Evolutionary conservation across 2,113 vertebrate species (phyloP).

Genomic region (Gallinago undulata): DNA sequence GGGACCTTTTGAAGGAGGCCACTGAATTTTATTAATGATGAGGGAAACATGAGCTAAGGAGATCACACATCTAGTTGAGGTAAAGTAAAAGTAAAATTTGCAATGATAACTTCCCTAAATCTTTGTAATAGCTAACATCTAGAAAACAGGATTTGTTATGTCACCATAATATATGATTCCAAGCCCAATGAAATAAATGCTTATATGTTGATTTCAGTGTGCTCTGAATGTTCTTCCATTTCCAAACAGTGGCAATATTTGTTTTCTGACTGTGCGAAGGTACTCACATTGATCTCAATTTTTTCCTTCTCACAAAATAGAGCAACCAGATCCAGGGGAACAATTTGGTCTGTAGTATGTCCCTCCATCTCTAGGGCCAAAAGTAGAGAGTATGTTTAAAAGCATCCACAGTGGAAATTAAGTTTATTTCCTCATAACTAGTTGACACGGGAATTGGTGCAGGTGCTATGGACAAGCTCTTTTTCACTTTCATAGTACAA

Average conservation of each 20-base stretch:
- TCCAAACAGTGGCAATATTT: background rate
- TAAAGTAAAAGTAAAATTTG: background rate
- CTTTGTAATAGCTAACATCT: background rate
- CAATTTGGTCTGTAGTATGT: background rate
- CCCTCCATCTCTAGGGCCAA: background rate
- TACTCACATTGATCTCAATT: background rate
- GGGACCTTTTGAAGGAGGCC: background rate
- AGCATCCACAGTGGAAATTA: background rate
- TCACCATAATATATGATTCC: background rate
- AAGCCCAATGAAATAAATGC: background rate
- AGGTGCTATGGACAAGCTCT: background rate
- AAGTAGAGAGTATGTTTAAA: background rate
- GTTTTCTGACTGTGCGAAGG: background rate
- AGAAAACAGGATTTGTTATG: background rate
- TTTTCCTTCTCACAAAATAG: background rate
- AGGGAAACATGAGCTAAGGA: background rate
- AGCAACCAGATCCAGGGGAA: background rate
- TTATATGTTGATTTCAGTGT: background rate
- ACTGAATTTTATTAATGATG: background rate
- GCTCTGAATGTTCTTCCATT: background rate
- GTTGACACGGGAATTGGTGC: background rate
- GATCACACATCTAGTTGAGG: background rate
- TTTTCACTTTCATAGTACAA: background rate
- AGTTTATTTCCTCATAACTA: background rate
- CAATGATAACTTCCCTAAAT: background rate